Base-by-base conservation (phyloP, 37 sponge, comb jelly and placozoan species). In the Diacarnus erythraeanus region DNA sequence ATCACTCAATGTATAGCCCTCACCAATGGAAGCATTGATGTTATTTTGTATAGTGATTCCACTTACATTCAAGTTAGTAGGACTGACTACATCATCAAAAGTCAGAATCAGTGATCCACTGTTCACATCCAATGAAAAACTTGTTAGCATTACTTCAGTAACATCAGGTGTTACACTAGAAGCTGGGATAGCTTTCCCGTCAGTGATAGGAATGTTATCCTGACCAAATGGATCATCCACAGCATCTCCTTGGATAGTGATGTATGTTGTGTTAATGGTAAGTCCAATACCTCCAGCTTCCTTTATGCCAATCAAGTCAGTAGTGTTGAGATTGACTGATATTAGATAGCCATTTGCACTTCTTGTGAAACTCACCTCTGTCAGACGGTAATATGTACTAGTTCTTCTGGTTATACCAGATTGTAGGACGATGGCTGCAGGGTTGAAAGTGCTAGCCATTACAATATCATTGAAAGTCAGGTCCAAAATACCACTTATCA, bases 401-500 rank as follows among this genome's bases (percentile, higher is more conserved):
- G 64, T 42, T 1, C 57, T 31, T 66, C 92, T 80, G 0, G 33
- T 75, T 18, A 47, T 42, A 3, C 69, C 41, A 30, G 92, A 92
- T 77, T 92, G 92, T 0, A 92, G 82, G 4, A 84, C 80, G 36
- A 94, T 75, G 22, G 87, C 81, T 2, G 42, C 18, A n/a, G 91
- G 86, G 59, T 88, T 71, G 80, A 94, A 88, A 8, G 95, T 88
- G 8, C 47, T 36, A 31, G 89, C 57, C n/a, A 69, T 54, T 29
- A 94, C 88, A 31, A 94, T 86, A 59, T 94, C 91, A 71, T 80
- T 69, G 75, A 94, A 94, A 9, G 88, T 91, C 31, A 94, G 73
- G 31, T 85, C 70, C 21, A 94, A 73, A 18, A 75, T 25, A 15
- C 95, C 95, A 58, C 29, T 58, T 17, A 76, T 66, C 91, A 94